Evolutionary conservation across 2,888 invertebrate genomes (phyloP), one percentile per base, ranked within the genome.

Genomic region (Ormyrus thymus): DNA sequence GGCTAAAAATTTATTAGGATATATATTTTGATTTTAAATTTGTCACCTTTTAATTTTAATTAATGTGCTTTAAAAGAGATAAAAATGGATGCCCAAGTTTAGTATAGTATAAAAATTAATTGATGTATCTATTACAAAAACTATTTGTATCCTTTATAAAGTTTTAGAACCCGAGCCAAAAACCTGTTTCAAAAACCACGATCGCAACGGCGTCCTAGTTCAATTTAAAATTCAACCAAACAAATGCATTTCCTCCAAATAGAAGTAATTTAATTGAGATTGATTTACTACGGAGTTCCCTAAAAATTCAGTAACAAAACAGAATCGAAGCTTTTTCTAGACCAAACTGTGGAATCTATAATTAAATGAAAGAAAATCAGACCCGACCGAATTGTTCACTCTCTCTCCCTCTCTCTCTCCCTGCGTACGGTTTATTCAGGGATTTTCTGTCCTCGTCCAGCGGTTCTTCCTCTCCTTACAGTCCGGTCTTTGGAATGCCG

Each of bases 401-500:
- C 51, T 11, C 29, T 50, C 45, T 50, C 43, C 45, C 59, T 77
- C 51, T 13, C 64, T 70, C 50, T 65, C 55, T 70, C 61, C 46
- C 65, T 29, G 3, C 29, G 0, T 29, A 29, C 29, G 29, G 29
- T 29, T 29, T 29, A 29, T 29, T 29, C 29, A 29, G 29, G 29
- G 29, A 13, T 56, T 73, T 50, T 71, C 58, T 72, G 56, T 81
- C 50, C 29, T 29, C 29, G 29, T 29, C 29, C 29, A 29, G 29
- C 29, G 29, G 29, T 29, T 29, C 45, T 73, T 15, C 56, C 15
- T 70, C 50, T 56, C 56, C 51, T 53, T 51, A 55, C 70, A 78
- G 84, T 83, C 84, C 82, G 84, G 84, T 84, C 86, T 86, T 84
- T 84, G 87, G 87, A 87, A 87, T 87, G 86, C 86, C 85, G 86